phyloP scores from a whole-genome alignment of 2,888 invertebrate genomes.

The Xanthorhoe designata region DNA sequence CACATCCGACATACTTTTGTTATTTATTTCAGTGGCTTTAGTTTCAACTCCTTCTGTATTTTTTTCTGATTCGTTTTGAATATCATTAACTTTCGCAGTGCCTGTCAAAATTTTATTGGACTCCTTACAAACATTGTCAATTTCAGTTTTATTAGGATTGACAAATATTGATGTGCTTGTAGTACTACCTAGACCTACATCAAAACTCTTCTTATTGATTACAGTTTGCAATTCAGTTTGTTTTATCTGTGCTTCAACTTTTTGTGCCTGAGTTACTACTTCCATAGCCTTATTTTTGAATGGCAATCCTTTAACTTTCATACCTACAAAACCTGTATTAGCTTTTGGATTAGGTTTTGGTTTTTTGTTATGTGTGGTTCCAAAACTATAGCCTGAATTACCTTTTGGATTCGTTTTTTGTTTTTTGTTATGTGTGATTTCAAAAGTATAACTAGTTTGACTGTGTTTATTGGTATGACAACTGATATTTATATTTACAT shows the following conservation, averaged over 20 bases:
- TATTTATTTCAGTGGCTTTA: not conserved
- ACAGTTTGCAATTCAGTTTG: not conserved
- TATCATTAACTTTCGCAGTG: not conserved
- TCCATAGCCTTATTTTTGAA: constrained; percentile 17
- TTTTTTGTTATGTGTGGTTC: too few relatives aligned
- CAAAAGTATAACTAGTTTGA: not conserved
- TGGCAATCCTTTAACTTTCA: constrained; percentile 48
- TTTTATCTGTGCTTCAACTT: not conserved
- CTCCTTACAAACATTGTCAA: not conserved
- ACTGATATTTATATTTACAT: not conserved
- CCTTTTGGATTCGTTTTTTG: too few relatives aligned
- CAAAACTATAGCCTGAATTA: too few relatives aligned
- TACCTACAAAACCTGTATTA: constrained; percentile 59
- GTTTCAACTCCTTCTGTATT: not conserved
- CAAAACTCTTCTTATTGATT: constrained; percentile 4
- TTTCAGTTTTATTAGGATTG: not conserved
- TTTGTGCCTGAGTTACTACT: not conserved
- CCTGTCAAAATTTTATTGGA: too few relatives aligned
- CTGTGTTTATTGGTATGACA: constrained; percentile 9
- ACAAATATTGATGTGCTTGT: constrained; percentile 6
- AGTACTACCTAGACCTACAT: too few relatives aligned
- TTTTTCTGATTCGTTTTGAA: constrained; percentile 9
- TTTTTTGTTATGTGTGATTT: not conserved
- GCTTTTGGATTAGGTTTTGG: constrained; percentile 52
- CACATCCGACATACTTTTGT: not conserved